These are phyloP conservation scores for Catocala fraxini DNA, from an alignment of 2,888 invertebrate genomes.

Conservation along the genomic window DNA sequence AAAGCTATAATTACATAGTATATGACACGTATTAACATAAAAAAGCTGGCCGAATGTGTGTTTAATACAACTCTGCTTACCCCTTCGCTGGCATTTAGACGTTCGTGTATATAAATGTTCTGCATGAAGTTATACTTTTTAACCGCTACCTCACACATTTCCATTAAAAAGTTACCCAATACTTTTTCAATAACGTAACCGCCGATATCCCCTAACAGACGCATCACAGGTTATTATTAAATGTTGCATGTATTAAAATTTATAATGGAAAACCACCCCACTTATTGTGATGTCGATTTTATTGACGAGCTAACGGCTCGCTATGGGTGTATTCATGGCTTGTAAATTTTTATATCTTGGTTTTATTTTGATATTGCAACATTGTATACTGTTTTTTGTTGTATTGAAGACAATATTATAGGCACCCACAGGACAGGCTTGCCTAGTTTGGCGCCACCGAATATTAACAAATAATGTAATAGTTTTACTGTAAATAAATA, in stretches of 20 bases:
- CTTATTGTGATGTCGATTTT: slow-evolving; percentile 66
- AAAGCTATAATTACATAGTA: too few species aligned
- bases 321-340: slow-evolving; percentile 57
- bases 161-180: background rate
- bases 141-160: background rate
- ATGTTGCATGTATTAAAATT: slow-evolving; percentile 83
- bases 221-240: slow-evolving; percentile 76
- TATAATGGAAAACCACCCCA: slow-evolving; percentile 56
- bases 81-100: too few species aligned
- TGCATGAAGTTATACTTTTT: too few species aligned
- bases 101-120: too few species aligned
- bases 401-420: too few species aligned
- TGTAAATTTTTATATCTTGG: slow-evolving; percentile 58
- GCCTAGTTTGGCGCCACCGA: too few species aligned
- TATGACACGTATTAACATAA: too few species aligned
- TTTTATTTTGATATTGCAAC: slow-evolving; percentile 23
- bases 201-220: slow-evolving; percentile 57
- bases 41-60: too few species aligned
- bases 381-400: slow-evolving; percentile 1
- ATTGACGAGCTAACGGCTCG: slow-evolving; percentile 56
- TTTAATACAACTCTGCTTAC: too few species aligned
- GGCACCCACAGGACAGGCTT: too few species aligned
- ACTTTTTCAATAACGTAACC: slow-evolving; percentile 53
- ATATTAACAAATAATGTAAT: too few species aligned
- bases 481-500: too few species aligned